A percentile compares a stretch with the other conserved stretches of the same genome.
phyloP scores from a whole-genome alignment of 2,888 invertebrate genomes.

The Synergus itoensis region DNA sequence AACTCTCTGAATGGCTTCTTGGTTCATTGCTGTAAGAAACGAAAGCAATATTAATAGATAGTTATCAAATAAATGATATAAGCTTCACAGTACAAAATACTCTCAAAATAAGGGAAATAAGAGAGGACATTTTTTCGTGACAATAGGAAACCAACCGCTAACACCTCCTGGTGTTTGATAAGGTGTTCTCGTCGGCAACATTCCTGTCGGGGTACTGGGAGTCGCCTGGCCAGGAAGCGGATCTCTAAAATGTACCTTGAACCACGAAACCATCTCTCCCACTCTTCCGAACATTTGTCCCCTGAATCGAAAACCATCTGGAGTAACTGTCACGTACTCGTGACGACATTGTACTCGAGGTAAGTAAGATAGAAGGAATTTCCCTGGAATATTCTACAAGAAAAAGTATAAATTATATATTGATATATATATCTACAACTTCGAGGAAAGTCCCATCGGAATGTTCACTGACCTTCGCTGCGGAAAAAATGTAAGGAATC shows the following conservation, averaged over 20 bases:
- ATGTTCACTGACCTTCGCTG: constrained; percentile 81
- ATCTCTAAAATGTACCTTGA: constrained; percentile 98
- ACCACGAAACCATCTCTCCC: constrained; percentile 92
- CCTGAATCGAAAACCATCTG: constrained; percentile 95
- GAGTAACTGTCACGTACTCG: constrained; percentile 94
- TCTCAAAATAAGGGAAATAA: no score
- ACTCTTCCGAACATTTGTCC: constrained; percentile 92
- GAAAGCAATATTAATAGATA: not conserved
- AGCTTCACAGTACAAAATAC: no score
- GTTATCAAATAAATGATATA: not conserved
- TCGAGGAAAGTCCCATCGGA: constrained; percentile 8
- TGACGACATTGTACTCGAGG: constrained; percentile 91
- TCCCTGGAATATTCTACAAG: constrained; percentile 88
- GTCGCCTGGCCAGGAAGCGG: constrained; percentile 87
- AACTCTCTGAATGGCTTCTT: constrained; percentile 85
- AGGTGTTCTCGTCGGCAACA: constrained; percentile 80
- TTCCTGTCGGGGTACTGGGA: constrained; percentile 85
- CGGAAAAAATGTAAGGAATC: constrained; percentile 93
- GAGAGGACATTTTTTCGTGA: no score
- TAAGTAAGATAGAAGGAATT: constrained; percentile 96
- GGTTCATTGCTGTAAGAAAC: constrained; percentile 79
- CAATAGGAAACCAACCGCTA: constrained; percentile 15
- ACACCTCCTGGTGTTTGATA: constrained; percentile 79
- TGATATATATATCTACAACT: not conserved
- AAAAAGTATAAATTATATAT: not conserved